Conservation (phyloP, 1,140 invertebrate genomes). For the Orchestia grillus region DNA sequence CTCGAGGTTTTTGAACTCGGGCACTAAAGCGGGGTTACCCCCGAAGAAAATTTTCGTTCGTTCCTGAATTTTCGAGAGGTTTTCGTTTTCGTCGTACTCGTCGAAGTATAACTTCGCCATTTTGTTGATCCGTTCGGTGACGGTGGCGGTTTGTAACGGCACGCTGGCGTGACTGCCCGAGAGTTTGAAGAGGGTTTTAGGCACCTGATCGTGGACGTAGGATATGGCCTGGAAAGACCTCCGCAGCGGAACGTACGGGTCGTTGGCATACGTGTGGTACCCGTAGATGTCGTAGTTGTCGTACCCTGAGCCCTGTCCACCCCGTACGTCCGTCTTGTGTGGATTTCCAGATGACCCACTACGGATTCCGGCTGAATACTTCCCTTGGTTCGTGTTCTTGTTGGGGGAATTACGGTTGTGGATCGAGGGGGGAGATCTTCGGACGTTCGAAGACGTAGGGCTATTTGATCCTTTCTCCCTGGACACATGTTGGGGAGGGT, state of each 20-base stretch:
- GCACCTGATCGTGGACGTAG: background rate
- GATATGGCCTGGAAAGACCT: background rate
- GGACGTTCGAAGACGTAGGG: background rate
- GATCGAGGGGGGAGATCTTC: background rate
- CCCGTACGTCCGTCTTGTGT: background rate
- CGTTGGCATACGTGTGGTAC: background rate
- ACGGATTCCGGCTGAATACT: background rate
- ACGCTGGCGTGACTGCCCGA: background rate
- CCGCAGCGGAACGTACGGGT: background rate
- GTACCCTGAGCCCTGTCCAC: background rate
- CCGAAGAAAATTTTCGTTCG: slow-evolving; percentile 4
- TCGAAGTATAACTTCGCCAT: background rate
- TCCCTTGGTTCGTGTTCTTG: background rate
- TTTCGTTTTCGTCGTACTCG: background rate
- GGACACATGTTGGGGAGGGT: background rate
- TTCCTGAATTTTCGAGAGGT: background rate
- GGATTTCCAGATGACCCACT: background rate
- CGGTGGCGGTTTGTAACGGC: background rate
- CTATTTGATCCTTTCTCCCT: background rate
- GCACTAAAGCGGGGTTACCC: background rate
- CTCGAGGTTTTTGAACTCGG: background rate
- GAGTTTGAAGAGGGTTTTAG: background rate
- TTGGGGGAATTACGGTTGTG: background rate
- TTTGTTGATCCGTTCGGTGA: background rate
- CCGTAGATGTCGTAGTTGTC: background rate